Base-by-base conservation (phyloP, 1,140 invertebrate species). In the Cherax destructor region DNA sequence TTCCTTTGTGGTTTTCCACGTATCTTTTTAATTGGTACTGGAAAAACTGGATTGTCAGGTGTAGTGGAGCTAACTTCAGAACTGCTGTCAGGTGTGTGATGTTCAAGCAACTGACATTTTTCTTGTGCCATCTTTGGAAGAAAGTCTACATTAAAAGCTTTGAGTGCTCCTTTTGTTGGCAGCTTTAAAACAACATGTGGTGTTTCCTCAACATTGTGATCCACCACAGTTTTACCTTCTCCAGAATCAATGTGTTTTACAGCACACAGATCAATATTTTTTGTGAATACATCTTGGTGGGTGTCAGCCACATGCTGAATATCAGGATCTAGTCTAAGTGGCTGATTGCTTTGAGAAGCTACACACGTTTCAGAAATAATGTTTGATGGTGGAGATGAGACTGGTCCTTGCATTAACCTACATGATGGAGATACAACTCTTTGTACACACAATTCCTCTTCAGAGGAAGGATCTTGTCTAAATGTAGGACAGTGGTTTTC, bases 1-100 rank as follows among this genome's bases (percentile, higher is more conserved):
- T 69, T n/a, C 21, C 9, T 74, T 74, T 5, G n/a, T 69, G 69
- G 69, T 30, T n/a, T 74, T 83, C 80, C 56, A 52, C 80, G 80
- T 24, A 5, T 24, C 52, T 83, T 83, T 3, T 30, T 83, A 1
- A 16, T 21, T 18, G 80, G 21, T 11, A 83, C 3, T 18, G 24
- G 52, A 13, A 59, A 59, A 24, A 59, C 24, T 3, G 50, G 50
- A n/a, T 83, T 61, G 41, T 91, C 89, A 49, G 89, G 89, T 5
- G 89, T 91, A 1, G 89, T 91, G 41, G 89, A 91, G 11, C 83
- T 91, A 21, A 91, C 89, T 69, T 91, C 89, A 49, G 89, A 91
- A 61, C 89, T 91, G 61, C 89, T 91, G 83, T 91, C 89, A n/a
- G 89, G 89, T 18, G 79, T 81, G 30, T 13, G 47, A 21, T 50